Base-by-base conservation (phyloP, 53 echinoderm and acorn worm species). In the Echinometra lucunter region DNA sequence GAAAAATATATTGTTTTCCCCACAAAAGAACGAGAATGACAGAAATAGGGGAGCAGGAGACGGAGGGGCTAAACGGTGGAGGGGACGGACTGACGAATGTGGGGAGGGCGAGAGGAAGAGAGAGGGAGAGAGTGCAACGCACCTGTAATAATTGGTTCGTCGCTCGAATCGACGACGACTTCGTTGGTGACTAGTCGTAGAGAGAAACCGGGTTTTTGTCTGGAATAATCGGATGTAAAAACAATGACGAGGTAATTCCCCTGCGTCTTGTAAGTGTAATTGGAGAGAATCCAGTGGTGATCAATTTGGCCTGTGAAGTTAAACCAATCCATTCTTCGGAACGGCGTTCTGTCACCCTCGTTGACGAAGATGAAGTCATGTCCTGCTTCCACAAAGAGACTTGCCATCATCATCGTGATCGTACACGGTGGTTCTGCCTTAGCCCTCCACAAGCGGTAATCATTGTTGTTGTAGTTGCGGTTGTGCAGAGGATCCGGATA, bases 371-470 rank as follows among this genome's bases (percentile, higher is more conserved):
- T 23, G 78, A 78, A 78, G 42, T 78, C 78, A 4, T 40, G 21
- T 40, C 78, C 42, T 12, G 1, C 78, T 37, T 78, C 78, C 78
- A 78, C 38, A 38, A 18, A 40, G 7, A 40, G 78, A 78, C 78
- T 88, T 28, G 35, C 55, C 53, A 88, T 88, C 88, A 88, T 88
- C 88, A 27, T 88, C 88, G 57, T 53, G 55, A 88, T 88, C 88
- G 34, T 25, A 30, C 53, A 56, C 53, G 57, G 30, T 2, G 35
- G 53, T 12, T 56, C 18, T 13, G 57, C 55, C 55, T 4, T 28
- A 3, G 30, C 88, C 49, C 15, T 49, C 88, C 53, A 53, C 30
- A 88, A 15, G 42, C 78, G 78, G 23, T 78, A 78, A 78, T 42
- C 78, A 19, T 78, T 78, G 42, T 37, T 78, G 35, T 23, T 78